A percentile compares a stretch with the other conserved stretches of the same genome.
phyloP scores from a whole-genome alignment of 2,888 invertebrate species.

The Agonopterix subpropinquella region DNA sequence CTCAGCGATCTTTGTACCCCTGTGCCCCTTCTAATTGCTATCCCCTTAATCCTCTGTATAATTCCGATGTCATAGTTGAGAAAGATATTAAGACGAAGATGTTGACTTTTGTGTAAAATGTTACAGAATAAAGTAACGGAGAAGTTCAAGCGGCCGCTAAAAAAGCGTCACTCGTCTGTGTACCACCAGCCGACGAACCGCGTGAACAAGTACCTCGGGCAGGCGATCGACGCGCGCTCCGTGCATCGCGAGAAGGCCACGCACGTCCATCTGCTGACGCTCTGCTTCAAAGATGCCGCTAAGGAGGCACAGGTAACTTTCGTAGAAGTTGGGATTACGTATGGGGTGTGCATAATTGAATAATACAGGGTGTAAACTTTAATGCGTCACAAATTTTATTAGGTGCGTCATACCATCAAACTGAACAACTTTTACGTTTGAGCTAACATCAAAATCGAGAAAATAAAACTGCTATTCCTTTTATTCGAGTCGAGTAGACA shows the following conservation, averaged over 20 bases:
- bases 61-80: constrained; percentile 3
- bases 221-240: constrained; percentile 92
- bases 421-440: no score
- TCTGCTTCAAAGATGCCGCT: constrained; percentile 89
- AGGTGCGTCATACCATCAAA: no score
- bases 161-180: constrained; percentile 90
- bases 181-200: constrained; percentile 93
- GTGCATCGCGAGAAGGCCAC: constrained; percentile 93
- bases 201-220: constrained; percentile 93
- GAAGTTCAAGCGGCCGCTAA: constrained; percentile 90
- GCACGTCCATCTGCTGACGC: constrained; percentile 89
- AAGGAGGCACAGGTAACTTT: constrained; percentile 85
- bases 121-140: constrained; percentile 90
- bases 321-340: no score
- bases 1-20: constrained; percentile 8
- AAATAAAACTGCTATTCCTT: no score
- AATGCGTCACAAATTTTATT: no score
- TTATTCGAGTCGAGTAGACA: no score
- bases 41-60: constrained; percentile 1
- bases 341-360: no score
- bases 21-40: constrained; percentile 7
- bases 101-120: constrained; percentile 31
- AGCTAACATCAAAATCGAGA: no score
- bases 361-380: no score
- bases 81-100: constrained; percentile 1